Evolutionary conservation across 1,140 invertebrate species (phyloP).

Genomic region (Drosophila sechellia): DNA sequence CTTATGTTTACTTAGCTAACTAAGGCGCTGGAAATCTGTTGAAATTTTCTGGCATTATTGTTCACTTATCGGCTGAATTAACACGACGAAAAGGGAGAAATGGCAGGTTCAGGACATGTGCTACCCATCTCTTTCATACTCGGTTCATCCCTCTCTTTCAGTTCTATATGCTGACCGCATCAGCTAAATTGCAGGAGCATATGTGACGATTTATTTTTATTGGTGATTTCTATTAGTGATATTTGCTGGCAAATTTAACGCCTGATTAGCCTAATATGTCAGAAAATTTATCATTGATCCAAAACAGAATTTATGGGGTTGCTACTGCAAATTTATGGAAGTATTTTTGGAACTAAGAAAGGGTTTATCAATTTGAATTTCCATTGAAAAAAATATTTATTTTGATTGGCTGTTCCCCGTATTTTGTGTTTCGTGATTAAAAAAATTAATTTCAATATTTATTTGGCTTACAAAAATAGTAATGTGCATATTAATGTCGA

Average conservation of each 20-base stretch:
- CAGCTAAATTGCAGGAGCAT: slow-evolving; percentile 72
- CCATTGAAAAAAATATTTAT: neutral
- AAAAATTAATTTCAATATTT: neutral
- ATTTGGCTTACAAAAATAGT: neutral
- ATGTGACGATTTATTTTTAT: slow-evolving; percentile 73
- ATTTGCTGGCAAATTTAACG: slow-evolving; percentile 58
- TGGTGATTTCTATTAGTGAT: slow-evolving; percentile 50
- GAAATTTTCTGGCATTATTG: slow-evolving; percentile 74
- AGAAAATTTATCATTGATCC: slow-evolving; percentile 8
- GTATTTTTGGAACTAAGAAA: neutral
- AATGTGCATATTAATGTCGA: neutral
- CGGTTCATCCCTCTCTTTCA: slow-evolving; percentile 7
- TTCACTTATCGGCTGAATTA: slow-evolving; percentile 80
- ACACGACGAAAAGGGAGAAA: slow-evolving; percentile 53
- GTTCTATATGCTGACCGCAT: slow-evolving; percentile 47
- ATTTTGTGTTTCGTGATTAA: neutral
- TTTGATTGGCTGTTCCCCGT: no score
- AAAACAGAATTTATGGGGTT: slow-evolving; percentile 2
- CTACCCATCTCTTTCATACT: slow-evolving; percentile 19
- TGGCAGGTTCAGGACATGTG: slow-evolving; percentile 6
- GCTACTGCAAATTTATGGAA: no score
- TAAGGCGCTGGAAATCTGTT: slow-evolving; percentile 54
- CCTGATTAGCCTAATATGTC: slow-evolving; percentile 57
- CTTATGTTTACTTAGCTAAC: slow-evolving; percentile 61
- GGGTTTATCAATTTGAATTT: neutral